Conservation (phyloP, 2,113 vertebrate species). For the Cyphomyrus discorhynchus region DNA sequence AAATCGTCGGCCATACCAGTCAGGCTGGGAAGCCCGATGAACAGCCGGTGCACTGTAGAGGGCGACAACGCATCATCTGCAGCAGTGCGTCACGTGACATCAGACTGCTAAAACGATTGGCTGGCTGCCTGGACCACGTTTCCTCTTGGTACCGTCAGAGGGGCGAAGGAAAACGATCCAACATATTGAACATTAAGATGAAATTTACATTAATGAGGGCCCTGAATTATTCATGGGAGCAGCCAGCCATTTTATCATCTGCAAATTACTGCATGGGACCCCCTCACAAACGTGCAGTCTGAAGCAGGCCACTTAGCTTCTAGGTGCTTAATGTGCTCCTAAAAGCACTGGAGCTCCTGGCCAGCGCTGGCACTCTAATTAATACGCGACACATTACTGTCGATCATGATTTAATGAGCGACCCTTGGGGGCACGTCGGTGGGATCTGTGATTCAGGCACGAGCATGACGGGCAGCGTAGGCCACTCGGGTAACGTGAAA, state of each 20-base stretch:
- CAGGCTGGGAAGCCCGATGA: background rate
- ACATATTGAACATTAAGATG: slow-evolving; percentile 30
- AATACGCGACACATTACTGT: slow-evolving; percentile 35
- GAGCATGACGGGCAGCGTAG: background rate
- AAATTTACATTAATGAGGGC: slow-evolving; percentile 57
- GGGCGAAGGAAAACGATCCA: slow-evolving; percentile 15
- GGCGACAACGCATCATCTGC: background rate
- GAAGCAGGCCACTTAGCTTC: slow-evolving; percentile 38
- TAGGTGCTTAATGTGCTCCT: slow-evolving; percentile 35
- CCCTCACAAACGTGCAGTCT: slow-evolving; percentile 45
- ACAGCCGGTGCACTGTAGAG: background rate
- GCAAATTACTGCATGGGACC: slow-evolving; percentile 15
- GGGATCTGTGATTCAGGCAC: background rate
- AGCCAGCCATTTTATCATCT: slow-evolving; percentile 63
- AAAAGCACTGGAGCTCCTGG: slow-evolving; percentile 22
- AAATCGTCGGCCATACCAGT: background rate
- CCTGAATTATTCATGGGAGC: slow-evolving; percentile 62
- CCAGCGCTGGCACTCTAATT: slow-evolving; percentile 42
- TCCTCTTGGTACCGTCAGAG: background rate
- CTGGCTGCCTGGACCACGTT: background rate
- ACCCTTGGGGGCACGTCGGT: background rate
- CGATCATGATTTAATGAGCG: slow-evolving; percentile 21
- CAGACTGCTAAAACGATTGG: background rate
- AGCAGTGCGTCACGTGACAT: background rate
- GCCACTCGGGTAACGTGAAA: background rate